These are phyloP conservation scores for Himalopsyche kuldschensis DNA, from an alignment of 2,888 invertebrate genomes.

Conservation along the genomic window DNA sequence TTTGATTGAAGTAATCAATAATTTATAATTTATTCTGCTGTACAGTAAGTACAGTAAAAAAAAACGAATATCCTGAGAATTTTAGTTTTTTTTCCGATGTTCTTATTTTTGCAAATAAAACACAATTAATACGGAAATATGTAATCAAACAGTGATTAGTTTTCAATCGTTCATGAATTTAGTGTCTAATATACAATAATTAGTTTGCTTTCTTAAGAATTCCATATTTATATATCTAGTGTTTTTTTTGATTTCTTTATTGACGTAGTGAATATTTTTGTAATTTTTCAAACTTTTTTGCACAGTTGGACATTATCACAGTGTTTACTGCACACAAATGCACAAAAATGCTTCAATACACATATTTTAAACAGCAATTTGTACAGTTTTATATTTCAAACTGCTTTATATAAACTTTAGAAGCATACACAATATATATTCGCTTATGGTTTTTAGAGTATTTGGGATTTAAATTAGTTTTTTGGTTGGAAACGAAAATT, in stretches of 20 bases:
- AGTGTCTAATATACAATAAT: neutral
- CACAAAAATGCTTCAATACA: neutral
- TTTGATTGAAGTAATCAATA: neutral
- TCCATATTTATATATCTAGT: neutral
- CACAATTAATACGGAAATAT: neutral
- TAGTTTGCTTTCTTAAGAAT: neutral
- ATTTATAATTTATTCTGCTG: neutral
- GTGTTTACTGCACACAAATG: neutral
- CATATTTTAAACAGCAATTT: neutral
- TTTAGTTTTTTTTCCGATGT: neutral
- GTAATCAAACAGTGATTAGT: neutral
- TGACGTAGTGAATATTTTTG: neutral
- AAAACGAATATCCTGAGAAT: neutral
- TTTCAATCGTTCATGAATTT: neutral
- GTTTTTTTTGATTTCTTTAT: neutral
- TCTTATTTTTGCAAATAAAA: neutral
- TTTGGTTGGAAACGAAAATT: neutral
- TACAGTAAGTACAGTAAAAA: neutral
- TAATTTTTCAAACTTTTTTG: neutral
- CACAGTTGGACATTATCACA: neutral
- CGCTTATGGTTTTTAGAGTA: neutral
- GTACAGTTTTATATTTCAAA: neutral
- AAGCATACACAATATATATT: neutral
- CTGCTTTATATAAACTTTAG: neutral
- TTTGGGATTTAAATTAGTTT: neutral